These are phyloP conservation scores for Lochmaea capreae DNA, from an alignment of 2,888 invertebrate genomes.

Conservation along the genomic window DNA sequence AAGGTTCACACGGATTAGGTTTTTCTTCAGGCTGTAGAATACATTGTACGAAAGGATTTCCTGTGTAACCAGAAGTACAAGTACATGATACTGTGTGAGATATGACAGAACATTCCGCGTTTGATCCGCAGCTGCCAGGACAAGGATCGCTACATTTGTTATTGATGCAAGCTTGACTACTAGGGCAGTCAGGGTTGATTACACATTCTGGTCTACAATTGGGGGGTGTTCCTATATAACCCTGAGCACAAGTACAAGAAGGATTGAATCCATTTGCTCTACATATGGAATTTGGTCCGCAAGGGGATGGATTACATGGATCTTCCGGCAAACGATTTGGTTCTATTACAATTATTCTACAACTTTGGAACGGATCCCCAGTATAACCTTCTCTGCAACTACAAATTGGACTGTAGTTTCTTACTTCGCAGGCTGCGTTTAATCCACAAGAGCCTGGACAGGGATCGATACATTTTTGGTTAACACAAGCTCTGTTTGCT, in stretches of 20 bases:
- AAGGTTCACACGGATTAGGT: constrained; percentile 83
- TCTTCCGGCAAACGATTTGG: constrained; percentile 64
- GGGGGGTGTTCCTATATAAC: constrained; percentile 83
- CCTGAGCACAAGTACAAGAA: constrained; percentile 81
- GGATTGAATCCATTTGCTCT: constrained; percentile 74
- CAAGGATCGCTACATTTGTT: constrained; percentile 86
- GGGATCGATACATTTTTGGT: constrained; percentile 70
- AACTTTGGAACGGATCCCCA: constrained; percentile 85
- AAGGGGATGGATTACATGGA: constrained; percentile 83
- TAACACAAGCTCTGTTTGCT: constrained; percentile 66
- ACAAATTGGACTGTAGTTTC: constrained; percentile 70
- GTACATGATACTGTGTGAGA: constrained; percentile 85
- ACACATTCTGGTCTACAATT: constrained; percentile 87
- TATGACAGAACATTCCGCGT: constrained; percentile 83
- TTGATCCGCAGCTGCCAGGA: constrained; percentile 82
- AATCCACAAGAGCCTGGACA: constrained; percentile 70
- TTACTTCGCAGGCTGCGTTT: constrained; percentile 68
- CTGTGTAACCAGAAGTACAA: constrained; percentile 80
- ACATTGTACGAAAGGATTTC: constrained; percentile 87
- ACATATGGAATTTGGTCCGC: constrained; percentile 85
- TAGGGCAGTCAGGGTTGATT: constrained; percentile 84
- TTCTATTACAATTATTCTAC: constrained; percentile 70
- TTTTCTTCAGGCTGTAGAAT: constrained; percentile 70
- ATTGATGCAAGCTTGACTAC: constrained; percentile 82
- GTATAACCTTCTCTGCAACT: constrained; percentile 70